phyloP scores from a whole-genome alignment of 2,113 vertebrate species.

The Vulpes lagopus region DNA sequence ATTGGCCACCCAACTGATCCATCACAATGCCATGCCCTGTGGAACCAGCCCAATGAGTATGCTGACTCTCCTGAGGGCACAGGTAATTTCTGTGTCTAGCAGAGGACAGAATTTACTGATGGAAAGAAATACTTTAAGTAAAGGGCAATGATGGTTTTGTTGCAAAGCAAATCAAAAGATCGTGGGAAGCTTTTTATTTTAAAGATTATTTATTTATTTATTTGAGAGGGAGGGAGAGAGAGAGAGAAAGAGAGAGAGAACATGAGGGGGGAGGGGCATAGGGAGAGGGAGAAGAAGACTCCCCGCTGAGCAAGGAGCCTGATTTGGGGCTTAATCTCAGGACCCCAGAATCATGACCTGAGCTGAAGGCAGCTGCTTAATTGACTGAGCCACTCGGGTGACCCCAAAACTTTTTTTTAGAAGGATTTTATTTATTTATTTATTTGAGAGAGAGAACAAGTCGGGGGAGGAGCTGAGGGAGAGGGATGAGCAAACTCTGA shows the following conservation, averaged over 20 bases:
- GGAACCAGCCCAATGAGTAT: neutral
- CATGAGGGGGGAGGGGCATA: neutral
- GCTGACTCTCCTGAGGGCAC: neutral
- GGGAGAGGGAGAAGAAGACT: neutral
- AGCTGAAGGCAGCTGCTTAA: neutral
- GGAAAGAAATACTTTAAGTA: neutral
- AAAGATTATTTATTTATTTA: neutral
- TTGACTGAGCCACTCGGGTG: neutral
- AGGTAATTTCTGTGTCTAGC: neutral
- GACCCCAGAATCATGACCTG: neutral
- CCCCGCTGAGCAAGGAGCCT: neutral
- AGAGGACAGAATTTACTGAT: neutral
- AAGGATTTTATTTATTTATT: no score
- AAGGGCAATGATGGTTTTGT: neutral
- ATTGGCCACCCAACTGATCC: neutral
- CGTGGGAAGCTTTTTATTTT: neutral
- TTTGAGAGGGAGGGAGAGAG: neutral
- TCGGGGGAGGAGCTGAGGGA: no score
- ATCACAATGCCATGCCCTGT: fast-evolving
- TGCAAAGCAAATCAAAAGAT: neutral
- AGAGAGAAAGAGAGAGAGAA: neutral
- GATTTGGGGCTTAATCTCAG: neutral
- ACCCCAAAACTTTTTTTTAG: no score
- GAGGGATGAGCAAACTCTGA: no score
- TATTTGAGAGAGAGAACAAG: no score